phyloP scores from a whole-genome alignment of 2,888 invertebrate genomes.

The Icerya purchasi region DNA sequence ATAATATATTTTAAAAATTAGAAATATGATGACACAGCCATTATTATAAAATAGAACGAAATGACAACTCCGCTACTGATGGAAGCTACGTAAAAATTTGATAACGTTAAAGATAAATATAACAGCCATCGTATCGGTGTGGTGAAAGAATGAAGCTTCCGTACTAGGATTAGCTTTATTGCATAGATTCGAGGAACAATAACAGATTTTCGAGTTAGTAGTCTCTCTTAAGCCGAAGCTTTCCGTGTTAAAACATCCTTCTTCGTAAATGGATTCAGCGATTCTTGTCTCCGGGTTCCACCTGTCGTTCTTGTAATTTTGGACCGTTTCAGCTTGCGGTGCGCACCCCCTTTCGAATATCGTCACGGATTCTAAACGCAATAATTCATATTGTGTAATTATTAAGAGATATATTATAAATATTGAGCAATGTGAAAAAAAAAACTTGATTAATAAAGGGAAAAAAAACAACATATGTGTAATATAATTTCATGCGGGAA shows the following conservation, averaged over 20 bases:
- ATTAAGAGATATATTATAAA: no score
- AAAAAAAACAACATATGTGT: no score
- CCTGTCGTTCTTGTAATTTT: slow-evolving; percentile 35
- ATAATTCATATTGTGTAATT: no score
- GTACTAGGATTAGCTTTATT: slow-evolving; percentile 32
- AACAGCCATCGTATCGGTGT: slow-evolving; percentile 37
- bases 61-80: no score
- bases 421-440: no score
- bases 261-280: slow-evolving; percentile 41
- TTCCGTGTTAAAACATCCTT: slow-evolving; percentile 42
- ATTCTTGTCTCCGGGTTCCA: slow-evolving; percentile 45
- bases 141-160: slow-evolving; percentile 22
- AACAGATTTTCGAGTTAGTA: slow-evolving; percentile 45
- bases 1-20: no score
- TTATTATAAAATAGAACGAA: no score
- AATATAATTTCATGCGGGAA: no score
- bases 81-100: slow-evolving; percentile 33
- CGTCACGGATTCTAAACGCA: slow-evolving; percentile 35
- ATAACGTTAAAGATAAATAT: slow-evolving; percentile 39
- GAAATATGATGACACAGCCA: no score
- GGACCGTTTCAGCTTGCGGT: slow-evolving; percentile 41
- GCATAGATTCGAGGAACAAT: slow-evolving; percentile 50
- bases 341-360: slow-evolving; percentile 50
- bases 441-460: no score
- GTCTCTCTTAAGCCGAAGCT: slow-evolving; percentile 40